Conservation (phyloP, 2,797 vertebrate species). For the Melanogrammus aeglefinus region DNA sequence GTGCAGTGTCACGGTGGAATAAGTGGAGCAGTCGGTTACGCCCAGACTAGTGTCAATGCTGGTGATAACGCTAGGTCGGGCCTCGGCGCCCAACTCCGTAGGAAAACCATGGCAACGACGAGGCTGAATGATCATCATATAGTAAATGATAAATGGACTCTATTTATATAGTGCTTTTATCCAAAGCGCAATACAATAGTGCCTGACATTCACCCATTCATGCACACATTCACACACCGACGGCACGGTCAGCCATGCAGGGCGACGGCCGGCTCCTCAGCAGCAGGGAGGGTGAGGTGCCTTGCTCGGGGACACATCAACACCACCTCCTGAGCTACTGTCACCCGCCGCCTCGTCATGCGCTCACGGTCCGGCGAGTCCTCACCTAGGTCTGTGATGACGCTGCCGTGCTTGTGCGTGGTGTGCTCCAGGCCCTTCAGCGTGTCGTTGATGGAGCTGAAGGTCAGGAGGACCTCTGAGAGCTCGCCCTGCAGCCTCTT, state of each 20-base stretch:
- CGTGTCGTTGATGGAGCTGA: slow-evolving; percentile 87
- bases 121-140: not conserved
- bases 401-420: slow-evolving; percentile 82
- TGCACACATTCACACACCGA: too few relatives aligned
- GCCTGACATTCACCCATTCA: too few relatives aligned
- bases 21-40: not conserved
- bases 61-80: too few relatives aligned
- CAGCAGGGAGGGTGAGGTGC: too few relatives aligned
- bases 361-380: not conserved
- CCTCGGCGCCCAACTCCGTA: too few relatives aligned
- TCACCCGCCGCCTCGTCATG: not conserved
- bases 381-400: slow-evolving; percentile 80
- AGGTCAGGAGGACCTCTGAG: slow-evolving; percentile 80
- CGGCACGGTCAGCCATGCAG: too few relatives aligned
- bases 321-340: too few relatives aligned
- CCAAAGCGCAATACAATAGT: too few relatives aligned
- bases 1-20: not conserved
- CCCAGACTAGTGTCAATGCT: not conserved
- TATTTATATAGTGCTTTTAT: too few relatives aligned
- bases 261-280: too few relatives aligned
- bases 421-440: slow-evolving; percentile 83
- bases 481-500: slow-evolving; percentile 83
- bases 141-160: too few relatives aligned
- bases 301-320: too few relatives aligned
- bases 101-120: not conserved